phyloP scores from a whole-genome alignment of 2,113 vertebrate genomes.

The Erythrocebus patas region DNA sequence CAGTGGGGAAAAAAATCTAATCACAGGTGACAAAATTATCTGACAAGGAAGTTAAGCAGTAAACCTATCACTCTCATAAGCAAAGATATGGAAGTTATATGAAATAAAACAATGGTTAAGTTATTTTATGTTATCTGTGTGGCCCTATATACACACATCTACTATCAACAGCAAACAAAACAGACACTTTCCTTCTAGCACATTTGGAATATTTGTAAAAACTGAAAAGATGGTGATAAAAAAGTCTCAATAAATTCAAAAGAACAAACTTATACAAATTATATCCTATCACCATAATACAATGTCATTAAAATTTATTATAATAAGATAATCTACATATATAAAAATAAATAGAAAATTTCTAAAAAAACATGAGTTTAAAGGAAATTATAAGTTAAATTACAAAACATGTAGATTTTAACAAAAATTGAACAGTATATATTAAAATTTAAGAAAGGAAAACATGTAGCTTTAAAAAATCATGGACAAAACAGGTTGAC shows the following conservation, averaged over 20 bases:
- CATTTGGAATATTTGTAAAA: background rate
- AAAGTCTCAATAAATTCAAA: background rate
- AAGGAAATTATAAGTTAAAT: background rate
- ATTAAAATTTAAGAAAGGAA: background rate
- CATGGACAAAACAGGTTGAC: background rate
- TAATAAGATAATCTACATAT: background rate
- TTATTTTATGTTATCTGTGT: background rate
- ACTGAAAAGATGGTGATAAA: background rate
- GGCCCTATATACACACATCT: background rate
- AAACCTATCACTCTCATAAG: background rate
- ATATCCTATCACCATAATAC: background rate
- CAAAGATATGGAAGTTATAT: background rate
- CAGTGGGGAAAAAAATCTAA: background rate
- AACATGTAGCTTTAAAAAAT: background rate
- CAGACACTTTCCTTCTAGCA: background rate
- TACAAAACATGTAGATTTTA: background rate
- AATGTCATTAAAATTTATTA: background rate
- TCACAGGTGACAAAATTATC: background rate
- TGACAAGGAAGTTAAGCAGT: background rate
- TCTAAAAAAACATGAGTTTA: background rate
- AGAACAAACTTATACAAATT: background rate
- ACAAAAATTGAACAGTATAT: background rate
- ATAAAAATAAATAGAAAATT: background rate
- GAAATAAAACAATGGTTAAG: background rate
- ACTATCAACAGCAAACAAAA: background rate